Percentiles rank a stretch among this genome's conserved stretches.
phyloP scores from a whole-genome alignment of 1,140 invertebrate species.

The Drosophila kanapiae region DNA sequence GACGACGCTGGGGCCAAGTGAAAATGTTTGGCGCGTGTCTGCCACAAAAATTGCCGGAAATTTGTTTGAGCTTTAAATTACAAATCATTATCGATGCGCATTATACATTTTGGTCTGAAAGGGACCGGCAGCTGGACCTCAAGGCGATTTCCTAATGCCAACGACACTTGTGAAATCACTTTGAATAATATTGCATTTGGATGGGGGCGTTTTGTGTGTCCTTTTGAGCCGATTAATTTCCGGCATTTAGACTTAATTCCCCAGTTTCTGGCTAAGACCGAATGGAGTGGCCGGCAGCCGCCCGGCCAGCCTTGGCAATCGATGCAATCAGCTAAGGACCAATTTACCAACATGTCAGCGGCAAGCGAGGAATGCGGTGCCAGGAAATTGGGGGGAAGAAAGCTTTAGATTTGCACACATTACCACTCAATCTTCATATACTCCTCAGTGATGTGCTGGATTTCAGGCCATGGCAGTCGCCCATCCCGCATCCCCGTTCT shows the following conservation, averaged over 20 bases:
- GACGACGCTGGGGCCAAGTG: background rate
- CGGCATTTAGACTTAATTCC: conserved; percentile 77
- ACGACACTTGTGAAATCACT: conserved; percentile 79
- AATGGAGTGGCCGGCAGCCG: conserved; percentile 4
- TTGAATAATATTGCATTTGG: conserved; percentile 76
- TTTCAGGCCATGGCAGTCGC: conserved; percentile 32
- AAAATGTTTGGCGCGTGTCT: conserved; percentile 45
- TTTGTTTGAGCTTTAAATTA: conserved; percentile 78
- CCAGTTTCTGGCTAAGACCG: conserved; percentile 48
- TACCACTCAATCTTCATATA: conserved; percentile 81
- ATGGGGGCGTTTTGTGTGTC: conserved; percentile 23
- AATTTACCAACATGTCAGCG: conserved; percentile 81
- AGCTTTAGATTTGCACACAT: conserved; percentile 82
- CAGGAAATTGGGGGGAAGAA: conserved; percentile 22
- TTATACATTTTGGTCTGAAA: conserved; percentile 61
- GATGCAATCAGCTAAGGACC: conserved; percentile 82
- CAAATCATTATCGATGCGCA: conserved; percentile 82
- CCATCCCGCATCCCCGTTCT: conserved; percentile 4
- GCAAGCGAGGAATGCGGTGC: conserved; percentile 13
- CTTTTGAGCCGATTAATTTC: conserved; percentile 78
- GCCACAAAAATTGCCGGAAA: conserved; percentile 72
- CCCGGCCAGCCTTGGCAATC: conserved; percentile 45
- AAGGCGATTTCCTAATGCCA: conserved; percentile 75
- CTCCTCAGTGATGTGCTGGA: conserved; percentile 58
- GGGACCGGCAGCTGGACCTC: conserved; percentile 33